phyloP scores from a whole-genome alignment of 2,113 vertebrate genomes.

The Tylochromis polylepis region DNA sequence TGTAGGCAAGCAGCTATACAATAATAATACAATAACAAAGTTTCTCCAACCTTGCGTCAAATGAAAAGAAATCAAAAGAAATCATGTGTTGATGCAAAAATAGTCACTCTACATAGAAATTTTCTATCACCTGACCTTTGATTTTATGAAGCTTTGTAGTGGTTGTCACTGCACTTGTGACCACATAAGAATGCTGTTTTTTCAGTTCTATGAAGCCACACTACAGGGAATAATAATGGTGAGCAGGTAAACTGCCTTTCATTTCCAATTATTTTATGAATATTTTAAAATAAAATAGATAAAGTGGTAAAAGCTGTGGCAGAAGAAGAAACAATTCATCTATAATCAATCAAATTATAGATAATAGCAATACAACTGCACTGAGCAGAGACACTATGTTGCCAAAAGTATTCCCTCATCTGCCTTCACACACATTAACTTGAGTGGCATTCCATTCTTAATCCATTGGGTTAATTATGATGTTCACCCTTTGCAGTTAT shows the following conservation, averaged over 20 bases:
- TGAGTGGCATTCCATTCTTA: background rate
- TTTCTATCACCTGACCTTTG: background rate
- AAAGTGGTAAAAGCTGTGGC: background rate
- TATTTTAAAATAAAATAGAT: background rate
- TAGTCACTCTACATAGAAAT: no score
- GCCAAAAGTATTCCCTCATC: background rate
- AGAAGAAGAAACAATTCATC: background rate
- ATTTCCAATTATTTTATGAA: background rate
- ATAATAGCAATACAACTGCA: background rate
- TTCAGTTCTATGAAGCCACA: background rate
- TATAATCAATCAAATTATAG: background rate
- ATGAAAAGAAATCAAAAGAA: background rate
- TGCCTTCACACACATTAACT: background rate
- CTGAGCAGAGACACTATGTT: background rate
- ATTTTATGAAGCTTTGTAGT: background rate
- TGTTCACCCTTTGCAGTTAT: background rate
- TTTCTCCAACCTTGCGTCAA: background rate
- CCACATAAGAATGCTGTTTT: background rate
- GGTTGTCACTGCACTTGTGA: background rate
- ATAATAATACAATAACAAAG: background rate
- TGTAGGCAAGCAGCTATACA: background rate
- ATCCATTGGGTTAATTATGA: background rate
- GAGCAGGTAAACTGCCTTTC: background rate
- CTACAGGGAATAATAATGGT: accelerated
- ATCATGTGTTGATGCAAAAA: background rate